Evolutionary conservation across 2,113 vertebrate species (phyloP).

Genomic region (Hippocampus barbouri): DNA sequence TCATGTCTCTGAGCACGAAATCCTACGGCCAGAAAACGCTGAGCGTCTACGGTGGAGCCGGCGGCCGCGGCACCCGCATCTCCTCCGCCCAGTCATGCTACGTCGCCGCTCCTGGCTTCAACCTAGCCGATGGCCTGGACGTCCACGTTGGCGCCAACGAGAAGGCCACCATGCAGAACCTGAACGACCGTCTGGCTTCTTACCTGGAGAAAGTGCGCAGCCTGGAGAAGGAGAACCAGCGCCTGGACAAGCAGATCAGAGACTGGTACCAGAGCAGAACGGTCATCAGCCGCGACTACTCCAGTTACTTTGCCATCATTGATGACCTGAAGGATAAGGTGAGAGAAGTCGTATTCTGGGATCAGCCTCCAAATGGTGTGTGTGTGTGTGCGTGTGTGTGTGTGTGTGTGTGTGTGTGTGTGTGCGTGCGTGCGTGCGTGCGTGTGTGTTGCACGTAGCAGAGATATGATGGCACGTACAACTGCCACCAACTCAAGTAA

Average conservation of each 20-base stretch:
- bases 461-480: not conserved
- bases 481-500: not conserved
- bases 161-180: conserved; percentile 73
- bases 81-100: conserved; percentile 34
- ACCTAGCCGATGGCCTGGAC: conserved; percentile 50
- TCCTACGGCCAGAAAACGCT: conserved; percentile 38
- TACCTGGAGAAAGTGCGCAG: conserved; percentile 70
- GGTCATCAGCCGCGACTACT: conserved; percentile 50
- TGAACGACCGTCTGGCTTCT: conserved; percentile 67
- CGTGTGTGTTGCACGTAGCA: not conserved
- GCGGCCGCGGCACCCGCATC: conserved; percentile 55
- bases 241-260: conserved; percentile 63
- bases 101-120: conserved; percentile 13
- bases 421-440: no score
- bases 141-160: conserved; percentile 54
- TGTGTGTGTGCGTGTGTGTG: not conserved
- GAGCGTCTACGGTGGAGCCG: conserved; percentile 67
- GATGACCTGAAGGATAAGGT: conserved; percentile 64
- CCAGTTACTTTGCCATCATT: conserved; percentile 52
- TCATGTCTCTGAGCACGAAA: conserved; percentile 51
- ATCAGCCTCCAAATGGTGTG: not conserved
- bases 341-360: conserved; percentile 12
- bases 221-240: conserved; percentile 63
- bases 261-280: conserved; percentile 54
- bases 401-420: no score